Evolutionary conservation across 2,113 vertebrate genomes (phyloP).

Genomic region (Pseudorhombus dupliciocellatus): DNA sequence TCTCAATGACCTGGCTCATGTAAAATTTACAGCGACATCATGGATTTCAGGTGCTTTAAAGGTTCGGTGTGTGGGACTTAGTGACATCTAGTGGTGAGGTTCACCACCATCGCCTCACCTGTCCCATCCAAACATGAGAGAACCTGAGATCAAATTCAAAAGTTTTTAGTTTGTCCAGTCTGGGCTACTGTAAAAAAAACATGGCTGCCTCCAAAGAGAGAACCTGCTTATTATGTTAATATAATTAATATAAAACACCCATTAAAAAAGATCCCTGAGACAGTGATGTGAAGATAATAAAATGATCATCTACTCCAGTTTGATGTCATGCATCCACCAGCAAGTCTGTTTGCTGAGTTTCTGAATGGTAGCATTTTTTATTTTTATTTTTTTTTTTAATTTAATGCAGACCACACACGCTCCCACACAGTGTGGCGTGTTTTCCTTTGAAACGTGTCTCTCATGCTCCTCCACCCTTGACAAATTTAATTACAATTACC

Average conservation of each 20-base stretch:
- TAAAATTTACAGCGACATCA: constrained; percentile 69
- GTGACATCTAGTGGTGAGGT: constrained; percentile 23
- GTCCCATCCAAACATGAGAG: too few relatives aligned
- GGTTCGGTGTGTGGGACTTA: not conserved
- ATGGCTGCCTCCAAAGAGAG: too few relatives aligned
- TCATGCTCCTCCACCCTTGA: constrained; percentile 40
- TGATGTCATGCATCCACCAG: too few relatives aligned
- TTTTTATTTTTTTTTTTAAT: constrained; percentile 46
- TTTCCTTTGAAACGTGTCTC: constrained; percentile 37
- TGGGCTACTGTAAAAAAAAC: too few relatives aligned
- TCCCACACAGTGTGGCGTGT: constrained; percentile 22
- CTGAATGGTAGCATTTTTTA: too few relatives aligned
- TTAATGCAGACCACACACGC: constrained; percentile 8
- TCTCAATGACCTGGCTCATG: constrained; percentile 69
- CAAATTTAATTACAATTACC: constrained; percentile 62
- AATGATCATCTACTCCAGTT: constrained; percentile 19
- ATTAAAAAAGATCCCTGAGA: constrained; percentile 46
- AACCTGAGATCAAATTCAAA: too few relatives aligned
- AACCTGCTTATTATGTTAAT: too few relatives aligned
- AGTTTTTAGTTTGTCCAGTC: too few relatives aligned
- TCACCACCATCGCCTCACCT: too few relatives aligned
- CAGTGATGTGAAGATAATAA: constrained; percentile 47
- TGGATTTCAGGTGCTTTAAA: not conserved
- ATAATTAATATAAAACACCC: too few relatives aligned
- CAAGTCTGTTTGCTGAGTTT: constrained; percentile 1